These are phyloP conservation scores for Drymonia ruficornis DNA, from an alignment of 2,888 invertebrate genomes.

Conservation along the genomic window DNA sequence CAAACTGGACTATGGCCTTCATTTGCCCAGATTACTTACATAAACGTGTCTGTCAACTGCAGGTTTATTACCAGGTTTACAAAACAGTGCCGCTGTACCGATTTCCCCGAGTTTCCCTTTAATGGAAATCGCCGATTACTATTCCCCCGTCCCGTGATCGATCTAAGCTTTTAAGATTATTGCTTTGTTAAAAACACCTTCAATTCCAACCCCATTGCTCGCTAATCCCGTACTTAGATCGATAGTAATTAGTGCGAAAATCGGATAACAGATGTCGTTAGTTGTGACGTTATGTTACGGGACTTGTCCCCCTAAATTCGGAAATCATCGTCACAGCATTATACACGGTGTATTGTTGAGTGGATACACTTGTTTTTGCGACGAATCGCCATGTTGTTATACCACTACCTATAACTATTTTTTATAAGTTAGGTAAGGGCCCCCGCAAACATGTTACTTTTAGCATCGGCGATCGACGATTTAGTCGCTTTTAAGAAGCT, in stretches of 20 bases:
- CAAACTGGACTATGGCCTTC: too few relatives aligned
- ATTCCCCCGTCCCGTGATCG: constrained; percentile 29
- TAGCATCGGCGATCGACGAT: too few relatives aligned
- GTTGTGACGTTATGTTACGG: constrained; percentile 11
- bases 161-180: constrained; percentile 42
- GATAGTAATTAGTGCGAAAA: constrained; percentile 14
- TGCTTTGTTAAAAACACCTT: constrained; percentile 30
- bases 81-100: constrained; percentile 6
- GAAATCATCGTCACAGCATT: constrained; percentile 35
- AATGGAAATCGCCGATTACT: constrained; percentile 32
- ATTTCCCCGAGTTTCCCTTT: constrained; percentile 35
- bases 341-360: constrained; percentile 33
- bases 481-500: too few relatives aligned
- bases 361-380: constrained; percentile 2
- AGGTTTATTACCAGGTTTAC: background rate
- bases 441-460: too few relatives aligned
- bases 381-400: background rate
- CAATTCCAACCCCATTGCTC: constrained; percentile 15
- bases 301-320: constrained; percentile 30
- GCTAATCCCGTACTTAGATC: constrained; percentile 27
- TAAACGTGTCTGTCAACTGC: background rate
- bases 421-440: too few relatives aligned
- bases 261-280: constrained; percentile 9
- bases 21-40: too few relatives aligned
- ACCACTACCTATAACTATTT: too few relatives aligned